Evolutionary conservation across 2,113 vertebrate genomes (phyloP).

Genomic region (Chionis minor): DNA sequence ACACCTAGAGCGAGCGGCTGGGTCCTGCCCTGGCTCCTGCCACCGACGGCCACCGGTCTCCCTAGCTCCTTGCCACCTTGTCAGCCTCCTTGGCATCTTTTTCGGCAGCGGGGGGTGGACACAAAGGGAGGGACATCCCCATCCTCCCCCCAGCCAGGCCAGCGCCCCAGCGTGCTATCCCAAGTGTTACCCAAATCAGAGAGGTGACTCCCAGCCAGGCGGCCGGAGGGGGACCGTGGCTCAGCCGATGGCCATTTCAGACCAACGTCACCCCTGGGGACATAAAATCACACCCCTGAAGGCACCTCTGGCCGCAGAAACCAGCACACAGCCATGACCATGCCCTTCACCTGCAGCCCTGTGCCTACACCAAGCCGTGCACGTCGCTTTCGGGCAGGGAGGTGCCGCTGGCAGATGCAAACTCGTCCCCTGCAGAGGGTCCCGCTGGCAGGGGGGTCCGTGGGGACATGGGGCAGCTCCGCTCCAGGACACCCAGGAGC

Average conservation of each 20-base stretch:
- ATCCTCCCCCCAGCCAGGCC: background rate
- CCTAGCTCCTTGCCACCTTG: background rate
- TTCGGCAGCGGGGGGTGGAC: background rate
- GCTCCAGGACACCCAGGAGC: background rate
- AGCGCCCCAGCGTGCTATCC: rapidly evolving
- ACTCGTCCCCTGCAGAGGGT: background rate
- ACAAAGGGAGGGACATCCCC: rapidly evolving
- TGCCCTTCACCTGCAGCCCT: background rate
- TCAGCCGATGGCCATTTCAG: rapidly evolving
- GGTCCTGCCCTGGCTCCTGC: background rate
- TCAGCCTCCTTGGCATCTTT: background rate
- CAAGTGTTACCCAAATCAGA: rapidly evolving
- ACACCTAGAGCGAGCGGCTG: background rate
- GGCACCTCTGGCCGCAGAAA: background rate
- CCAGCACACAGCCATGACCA: rapidly evolving
- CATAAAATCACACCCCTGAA: rapidly evolving
- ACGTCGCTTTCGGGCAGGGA: background rate
- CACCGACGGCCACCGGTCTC: rapidly evolving
- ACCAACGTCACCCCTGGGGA: background rate
- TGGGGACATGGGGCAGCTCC: background rate
- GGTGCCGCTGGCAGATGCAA: rapidly evolving
- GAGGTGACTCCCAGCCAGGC: rapidly evolving
- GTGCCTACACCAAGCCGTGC: too few species aligned
- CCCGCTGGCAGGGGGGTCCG: background rate
- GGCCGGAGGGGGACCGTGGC: rapidly evolving